phyloP scores from a whole-genome alignment of 1,140 invertebrate species.

The Heliconius nattereri region DNA sequence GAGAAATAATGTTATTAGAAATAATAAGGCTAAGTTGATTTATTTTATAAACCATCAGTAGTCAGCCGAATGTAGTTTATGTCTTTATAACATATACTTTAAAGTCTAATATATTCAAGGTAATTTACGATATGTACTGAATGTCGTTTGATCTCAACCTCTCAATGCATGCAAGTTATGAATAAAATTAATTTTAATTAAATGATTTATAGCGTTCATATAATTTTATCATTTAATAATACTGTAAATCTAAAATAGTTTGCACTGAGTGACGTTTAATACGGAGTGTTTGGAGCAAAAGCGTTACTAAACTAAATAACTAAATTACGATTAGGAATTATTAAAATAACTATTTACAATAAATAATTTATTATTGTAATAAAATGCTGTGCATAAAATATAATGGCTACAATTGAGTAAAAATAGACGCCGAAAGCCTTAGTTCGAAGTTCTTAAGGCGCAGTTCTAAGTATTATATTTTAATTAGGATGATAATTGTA shows the following conservation, averaged over 20 bases:
- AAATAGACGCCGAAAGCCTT: too few species aligned
- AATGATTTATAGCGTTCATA: constrained; percentile 5
- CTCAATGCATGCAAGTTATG: constrained; percentile 10
- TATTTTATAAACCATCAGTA: constrained; percentile 13
- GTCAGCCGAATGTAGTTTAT: constrained; percentile 16
- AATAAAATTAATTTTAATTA: constrained; percentile 15
- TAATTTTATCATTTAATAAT: constrained; percentile 14
- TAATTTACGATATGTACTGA: constrained; percentile 15
- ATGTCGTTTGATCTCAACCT: constrained; percentile 15
- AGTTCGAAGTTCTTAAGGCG: too few species aligned
- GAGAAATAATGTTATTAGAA: constrained; percentile 1
- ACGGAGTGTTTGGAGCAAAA: not conserved
- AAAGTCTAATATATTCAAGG: constrained; percentile 16
- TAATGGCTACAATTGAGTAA: too few species aligned
- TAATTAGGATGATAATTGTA: too few species aligned
- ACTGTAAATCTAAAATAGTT: constrained; percentile 7
- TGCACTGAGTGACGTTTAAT: not conserved
- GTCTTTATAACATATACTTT: constrained; percentile 19
- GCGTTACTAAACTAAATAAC: not conserved
- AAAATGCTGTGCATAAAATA: not conserved
- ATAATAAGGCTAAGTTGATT: constrained; percentile 9
- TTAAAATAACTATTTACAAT: not conserved
- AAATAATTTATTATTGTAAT: not conserved
- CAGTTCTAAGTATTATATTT: too few species aligned
- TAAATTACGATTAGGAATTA: not conserved